Evolutionary conservation across 2,888 invertebrate species (phyloP), one percentile per base, ranked within the genome.

Genomic region (Lasius fuliginosus): DNA sequence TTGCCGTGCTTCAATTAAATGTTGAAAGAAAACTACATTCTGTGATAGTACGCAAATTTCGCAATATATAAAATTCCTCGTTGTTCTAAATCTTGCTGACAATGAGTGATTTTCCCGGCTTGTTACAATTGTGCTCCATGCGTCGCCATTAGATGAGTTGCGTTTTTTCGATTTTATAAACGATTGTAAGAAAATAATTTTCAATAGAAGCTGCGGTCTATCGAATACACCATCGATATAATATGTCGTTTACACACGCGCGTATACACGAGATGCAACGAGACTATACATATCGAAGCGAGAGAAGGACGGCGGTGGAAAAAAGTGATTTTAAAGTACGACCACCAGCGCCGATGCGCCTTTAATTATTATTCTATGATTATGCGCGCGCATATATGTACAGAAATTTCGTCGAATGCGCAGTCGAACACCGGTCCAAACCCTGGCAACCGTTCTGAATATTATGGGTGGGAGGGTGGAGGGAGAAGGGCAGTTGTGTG

Each of bases 301-400:
- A 27, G 46, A 58, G 60, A 46, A 62, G 15, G 11, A 71, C 8
- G 33, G 18, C 23, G 49, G 67, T 42, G 60, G 33, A 27, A 11
- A 40, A 75, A 75, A 76, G 68, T 82, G 75, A 88, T 62, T 85
- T 82, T 68, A 76, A 85, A 85, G 81, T 67, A 64, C 85, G 89
- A 86, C 85, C 88, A 89, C 89, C 88, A 85, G 88, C 86, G 89
- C 85, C 86, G 88, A 89, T 87, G 88, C 85, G 82, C 83, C 84
- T 87, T 85, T 87, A 90, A 91, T 92, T 90, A 90, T 90, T 87
- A 88, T 90, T 86, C 87, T 88, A 84, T 83, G 79, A 69, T 86
- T 82, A 83, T 76, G 64, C 69, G 58, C 49, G 68, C 36, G 67
- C 67, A 62, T 73, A 67, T 56, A 64, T 76, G 65, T 75, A 82